Conservation (phyloP, 1,140 invertebrate genomes). For the Atta colombica region DNA sequence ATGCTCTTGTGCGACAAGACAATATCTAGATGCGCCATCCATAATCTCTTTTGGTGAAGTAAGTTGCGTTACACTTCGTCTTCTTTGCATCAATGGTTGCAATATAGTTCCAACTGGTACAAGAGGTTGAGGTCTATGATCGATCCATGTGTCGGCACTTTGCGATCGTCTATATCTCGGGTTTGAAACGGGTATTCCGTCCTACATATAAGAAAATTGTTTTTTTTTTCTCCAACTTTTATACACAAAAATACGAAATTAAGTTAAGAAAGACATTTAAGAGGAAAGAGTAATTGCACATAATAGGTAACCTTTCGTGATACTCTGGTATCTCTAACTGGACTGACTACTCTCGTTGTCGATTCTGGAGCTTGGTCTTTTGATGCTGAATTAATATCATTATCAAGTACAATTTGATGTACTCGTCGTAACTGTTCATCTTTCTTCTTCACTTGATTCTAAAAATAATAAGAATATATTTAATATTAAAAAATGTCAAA, state of each 20-base stretch:
- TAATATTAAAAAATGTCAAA: neutral
- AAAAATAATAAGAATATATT: conserved; percentile 1
- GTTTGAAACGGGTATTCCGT: conserved; percentile 89
- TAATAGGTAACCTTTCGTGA: conserved; percentile 78
- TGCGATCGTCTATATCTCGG: conserved; percentile 92
- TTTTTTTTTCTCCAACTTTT: conserved; percentile 29
- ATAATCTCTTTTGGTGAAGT: conserved; percentile 87
- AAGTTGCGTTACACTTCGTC: conserved; percentile 94
- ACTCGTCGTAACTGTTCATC: conserved; percentile 87
- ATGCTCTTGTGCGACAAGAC: conserved; percentile 95
- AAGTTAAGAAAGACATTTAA: neutral
- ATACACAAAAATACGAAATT: neutral
- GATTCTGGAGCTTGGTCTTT: conserved; percentile 74
- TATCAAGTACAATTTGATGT: conserved; percentile 85
- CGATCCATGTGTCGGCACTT: conserved; percentile 95
- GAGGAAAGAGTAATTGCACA: conserved; percentile 13
- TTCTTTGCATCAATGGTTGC: conserved; percentile 93
- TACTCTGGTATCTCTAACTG: conserved; percentile 71
- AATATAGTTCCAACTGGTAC: conserved; percentile 94
- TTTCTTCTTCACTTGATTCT: conserved; percentile 86
- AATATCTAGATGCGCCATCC: conserved; percentile 93
- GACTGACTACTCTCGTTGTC: conserved; percentile 68
- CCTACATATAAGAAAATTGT: conserved; percentile 67
- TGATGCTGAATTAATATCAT: conserved; percentile 69
- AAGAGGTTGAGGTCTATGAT: conserved; percentile 93